A percentile compares a stretch with the other conserved stretches of the same genome.
These are phyloP conservation scores for Germaria angustata DNA, from an alignment of 2,888 invertebrate species.

Conservation along the genomic window DNA sequence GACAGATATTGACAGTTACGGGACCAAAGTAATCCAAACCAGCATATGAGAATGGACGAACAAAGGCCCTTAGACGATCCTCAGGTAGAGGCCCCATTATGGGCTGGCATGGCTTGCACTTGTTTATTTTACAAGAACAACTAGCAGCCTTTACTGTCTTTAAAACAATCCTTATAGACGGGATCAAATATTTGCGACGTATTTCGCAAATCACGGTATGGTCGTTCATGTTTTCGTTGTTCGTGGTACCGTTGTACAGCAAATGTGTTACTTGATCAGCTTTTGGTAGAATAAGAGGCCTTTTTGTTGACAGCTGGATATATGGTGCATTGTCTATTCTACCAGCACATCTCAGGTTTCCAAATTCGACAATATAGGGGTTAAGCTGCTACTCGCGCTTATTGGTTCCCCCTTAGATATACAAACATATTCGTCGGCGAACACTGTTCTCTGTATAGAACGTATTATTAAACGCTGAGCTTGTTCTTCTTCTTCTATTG, in stretches of 20 bases:
- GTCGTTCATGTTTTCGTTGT: background rate
- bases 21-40: no score
- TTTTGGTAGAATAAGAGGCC: slow-evolving; percentile 5
- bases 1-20: no score
- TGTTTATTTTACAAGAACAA: background rate
- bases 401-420: background rate
- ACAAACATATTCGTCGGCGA: background rate
- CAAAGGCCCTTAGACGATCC: slow-evolving; percentile 13
- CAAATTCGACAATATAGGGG: slow-evolving; percentile 25
- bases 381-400: background rate
- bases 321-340: slow-evolving; percentile 18
- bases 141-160: background rate
- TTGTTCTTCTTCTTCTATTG: slow-evolving; percentile 18
- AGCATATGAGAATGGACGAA: slow-evolving; percentile 17
- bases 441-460: background rate
- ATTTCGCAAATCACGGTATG: slow-evolving; percentile 9
- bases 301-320: background rate
- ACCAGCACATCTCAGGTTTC: slow-evolving; percentile 13
- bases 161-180: background rate
- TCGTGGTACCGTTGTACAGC: slow-evolving; percentile 16
- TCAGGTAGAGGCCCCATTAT: slow-evolving; percentile 17
- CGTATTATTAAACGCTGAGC: background rate
- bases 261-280: background rate
- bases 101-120: background rate
- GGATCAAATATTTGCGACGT: slow-evolving; percentile 15